Evolutionary conservation across 2,888 invertebrate genomes (phyloP), one percentile per base, ranked within the genome.

Genomic region (Tinea pellionella): DNA sequence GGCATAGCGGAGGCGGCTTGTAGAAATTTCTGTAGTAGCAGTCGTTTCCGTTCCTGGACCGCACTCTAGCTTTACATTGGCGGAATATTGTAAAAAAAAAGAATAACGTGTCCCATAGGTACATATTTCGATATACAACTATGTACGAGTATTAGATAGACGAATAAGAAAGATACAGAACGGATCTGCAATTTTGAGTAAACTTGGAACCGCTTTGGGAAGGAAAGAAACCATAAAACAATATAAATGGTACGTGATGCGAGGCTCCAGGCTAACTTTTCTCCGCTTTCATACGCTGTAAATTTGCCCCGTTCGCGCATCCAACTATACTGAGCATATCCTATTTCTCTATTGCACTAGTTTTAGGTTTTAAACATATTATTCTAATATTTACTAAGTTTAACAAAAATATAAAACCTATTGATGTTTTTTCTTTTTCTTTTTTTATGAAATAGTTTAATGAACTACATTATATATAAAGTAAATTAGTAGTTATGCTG

Each of bases 161-260:
- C 24, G 24, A n/a, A 16, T 19, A 55, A 18, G 55, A 55, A 55
- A 55, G 19, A 18, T 24, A 18, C 62, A 63, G 4, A 41, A 73
- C 69, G 70, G 69, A 73, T 71, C 71, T 71, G 70, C 73, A 75
- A 78, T 74, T 77, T 75, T 72, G 73, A 30, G 61, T 51, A 60
- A 53, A 69, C 66, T 67, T 70, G 66, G 66, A 74, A 69, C 70
- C 72, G 69, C 69, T 67, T 71, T 69, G 73, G 74, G 69, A 72
- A 74, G 74, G 75, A 78, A 78, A 77, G 77, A 71, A 74, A 75
- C 78, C 79, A 80, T 81, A 82, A 80, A 82, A 80, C 80, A 79
- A 78, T 80, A 80, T 79, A 79, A 80, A 82, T 80, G 80, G 76
- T 75, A 80, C 80, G 77, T 79, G 75, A 69, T 70, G 68, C 68